Evolutionary conservation across 2,797 vertebrate species (phyloP).

Genomic region (Capromys pilorides): DNA sequence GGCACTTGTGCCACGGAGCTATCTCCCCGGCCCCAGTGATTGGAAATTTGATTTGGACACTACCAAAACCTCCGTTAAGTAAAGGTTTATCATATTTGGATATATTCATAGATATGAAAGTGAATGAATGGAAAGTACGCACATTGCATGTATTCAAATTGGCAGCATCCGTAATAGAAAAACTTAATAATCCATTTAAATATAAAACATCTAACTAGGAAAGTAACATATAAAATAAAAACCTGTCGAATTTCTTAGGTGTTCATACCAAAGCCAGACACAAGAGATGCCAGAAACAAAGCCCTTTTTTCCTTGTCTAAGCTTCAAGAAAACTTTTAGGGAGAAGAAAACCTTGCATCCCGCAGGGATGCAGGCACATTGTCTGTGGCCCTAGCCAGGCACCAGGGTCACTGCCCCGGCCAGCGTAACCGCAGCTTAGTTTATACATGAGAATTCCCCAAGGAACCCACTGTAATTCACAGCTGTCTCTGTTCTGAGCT

Average conservation of each 20-base stretch:
- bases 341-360: slow-evolving; percentile 45
- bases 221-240: slow-evolving; percentile 49
- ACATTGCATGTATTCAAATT: slow-evolving; percentile 15
- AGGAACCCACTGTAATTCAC: slow-evolving; percentile 56
- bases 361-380: slow-evolving; percentile 36
- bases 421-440: not conserved
- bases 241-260: not conserved
- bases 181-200: slow-evolving; percentile 39
- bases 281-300: not conserved
- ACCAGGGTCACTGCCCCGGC: slow-evolving; percentile 21
- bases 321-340: slow-evolving; percentile 44
- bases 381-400: not conserved
- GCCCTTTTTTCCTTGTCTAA: slow-evolving; percentile 33
- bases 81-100: slow-evolving; percentile 11
- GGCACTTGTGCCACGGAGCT: no score
- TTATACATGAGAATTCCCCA: slow-evolving; percentile 54
- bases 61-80: not conserved
- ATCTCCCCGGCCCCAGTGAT: no score
- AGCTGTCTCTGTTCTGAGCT: slow-evolving; percentile 39
- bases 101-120: not conserved
- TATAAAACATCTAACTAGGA: slow-evolving; percentile 46
- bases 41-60: slow-evolving; percentile 53
- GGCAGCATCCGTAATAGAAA: slow-evolving; percentile 1
- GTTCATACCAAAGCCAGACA: slow-evolving; percentile 31
- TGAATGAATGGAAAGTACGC: not conserved